Evolutionary conservation across 2,888 invertebrate species (phyloP), one percentile per base, ranked within the genome.

Genomic region (Tetanocera ferruginea): DNA sequence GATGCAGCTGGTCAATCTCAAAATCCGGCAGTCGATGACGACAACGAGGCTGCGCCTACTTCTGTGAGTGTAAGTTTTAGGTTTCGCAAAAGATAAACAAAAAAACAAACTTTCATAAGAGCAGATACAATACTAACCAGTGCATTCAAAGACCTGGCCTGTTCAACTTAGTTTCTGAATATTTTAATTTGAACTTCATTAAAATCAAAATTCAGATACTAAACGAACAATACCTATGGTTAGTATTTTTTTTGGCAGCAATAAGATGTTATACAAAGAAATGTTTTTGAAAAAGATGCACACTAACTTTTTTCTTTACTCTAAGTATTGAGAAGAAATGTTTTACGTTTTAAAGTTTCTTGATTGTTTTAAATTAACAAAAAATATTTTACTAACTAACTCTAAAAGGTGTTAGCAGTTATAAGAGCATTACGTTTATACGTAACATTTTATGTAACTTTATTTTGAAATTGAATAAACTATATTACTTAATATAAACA

Each of bases 21-120:
- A 69, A 51, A 69, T 37, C 23, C 23, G n/a, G 51, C 5, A 17
- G 71, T 31, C 8, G 71, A 71, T 34, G 55, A 71, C 23, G 31
- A 55, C 11, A 57, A 55, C 34, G 71, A 71, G 34, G 51, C 71
- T 17, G 71, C 5, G 55, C 11, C 31, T 71, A 51, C 69, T 69
- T n/a, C 55, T 71, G 71, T 71, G 55, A 71, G 71, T 71, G 55
- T 71, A 19, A 51, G 19, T 28, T 55, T 57, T 31, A 71, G 34
- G 71, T 55, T 19, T 55, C 31, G 34, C 55, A 34, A 71, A 34
- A 71, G 25, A n/a, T 52, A 71, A 55, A 55, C n/a, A 52, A 19
- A 19, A 31, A 34, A 31, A 52, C 23, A n/a, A 14, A 70, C 49
- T n/a, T n/a, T n/a, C n/a, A 70, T 25, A 28, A 28, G 34, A n/a